Conservation (phyloP, 92 coral and sea anemone species). For the Actinostola sp. region DNA sequence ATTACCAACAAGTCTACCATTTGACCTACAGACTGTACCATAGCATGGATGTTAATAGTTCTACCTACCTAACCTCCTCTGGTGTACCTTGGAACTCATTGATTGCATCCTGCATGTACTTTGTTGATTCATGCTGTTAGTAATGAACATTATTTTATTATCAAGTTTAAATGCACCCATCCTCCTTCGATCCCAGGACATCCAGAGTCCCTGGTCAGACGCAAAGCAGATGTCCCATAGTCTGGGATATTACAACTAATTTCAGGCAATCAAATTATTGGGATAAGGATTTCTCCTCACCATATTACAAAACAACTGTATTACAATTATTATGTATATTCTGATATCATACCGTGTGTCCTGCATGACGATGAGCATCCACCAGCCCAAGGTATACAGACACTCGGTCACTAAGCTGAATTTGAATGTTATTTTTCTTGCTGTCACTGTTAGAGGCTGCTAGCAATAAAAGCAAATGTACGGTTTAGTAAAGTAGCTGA, state of each 20-base stretch:
- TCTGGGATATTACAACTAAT: too few species aligned
- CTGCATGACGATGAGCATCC: constrained; percentile 87
- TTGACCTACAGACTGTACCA: too few species aligned
- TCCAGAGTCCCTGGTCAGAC: too few species aligned
- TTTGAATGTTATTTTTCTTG: constrained; percentile 62
- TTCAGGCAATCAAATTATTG: too few species aligned
- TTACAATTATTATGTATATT: neutral
- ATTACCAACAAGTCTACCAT: too few species aligned
- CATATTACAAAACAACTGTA: neutral
- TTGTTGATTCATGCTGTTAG: constrained; percentile 92
- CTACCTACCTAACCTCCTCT: constrained; percentile 93
- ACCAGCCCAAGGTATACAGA: constrained; percentile 95
- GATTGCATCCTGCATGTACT: constrained; percentile 97
- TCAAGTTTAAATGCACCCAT: too few species aligned
- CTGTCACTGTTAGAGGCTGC: constrained; percentile 43
- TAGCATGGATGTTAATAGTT: too few species aligned
- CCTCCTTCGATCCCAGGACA: too few species aligned
- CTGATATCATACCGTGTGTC: constrained; percentile 69
- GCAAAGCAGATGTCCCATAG: too few species aligned
- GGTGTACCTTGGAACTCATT: constrained; percentile 89
- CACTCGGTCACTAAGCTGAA: constrained; percentile 85
- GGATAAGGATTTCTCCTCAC: too few species aligned
- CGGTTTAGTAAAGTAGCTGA: neutral
- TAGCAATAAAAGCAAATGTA: neutral
- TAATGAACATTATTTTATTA: too few species aligned